Conservation (phyloP, 1,140 invertebrate genomes). For the Eriocheir sinensis region DNA sequence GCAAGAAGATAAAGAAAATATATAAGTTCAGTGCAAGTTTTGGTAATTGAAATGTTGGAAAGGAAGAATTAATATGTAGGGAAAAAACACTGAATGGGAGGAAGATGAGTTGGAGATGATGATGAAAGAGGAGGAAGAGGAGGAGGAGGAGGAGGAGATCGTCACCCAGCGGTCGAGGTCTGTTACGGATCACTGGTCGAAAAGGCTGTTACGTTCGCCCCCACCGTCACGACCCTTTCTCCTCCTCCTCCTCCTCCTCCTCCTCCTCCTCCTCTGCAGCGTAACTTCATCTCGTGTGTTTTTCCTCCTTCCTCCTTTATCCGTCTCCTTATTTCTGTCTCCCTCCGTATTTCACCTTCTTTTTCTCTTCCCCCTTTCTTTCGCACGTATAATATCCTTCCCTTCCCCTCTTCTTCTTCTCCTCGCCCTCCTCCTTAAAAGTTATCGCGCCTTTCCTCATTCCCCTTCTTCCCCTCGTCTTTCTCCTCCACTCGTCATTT, state of each 20-base stretch:
- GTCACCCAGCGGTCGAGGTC: not conserved
- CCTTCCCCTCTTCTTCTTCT: too few relatives aligned
- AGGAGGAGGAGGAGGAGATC: not conserved
- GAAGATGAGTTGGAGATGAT: not conserved
- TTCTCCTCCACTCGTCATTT: not conserved
- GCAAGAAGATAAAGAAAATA: not conserved
- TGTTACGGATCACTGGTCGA: constrained; percentile 1
- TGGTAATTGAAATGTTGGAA: not conserved
- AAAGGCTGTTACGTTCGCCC: constrained; percentile 10
- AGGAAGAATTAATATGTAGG: not conserved
- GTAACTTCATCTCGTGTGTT: too few relatives aligned
- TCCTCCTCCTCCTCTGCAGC: constrained; percentile 5
- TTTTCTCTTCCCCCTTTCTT: too few relatives aligned
- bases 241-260: not conserved
- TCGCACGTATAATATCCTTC: too few relatives aligned
- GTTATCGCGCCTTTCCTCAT: too few relatives aligned
- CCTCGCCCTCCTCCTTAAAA: too few relatives aligned
- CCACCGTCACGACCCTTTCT: not conserved
- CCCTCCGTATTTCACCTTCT: too few relatives aligned
- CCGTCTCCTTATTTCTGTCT: not conserved
- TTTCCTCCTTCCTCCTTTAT: too few relatives aligned
- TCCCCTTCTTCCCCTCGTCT: not conserved
- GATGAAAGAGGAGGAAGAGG: not conserved
- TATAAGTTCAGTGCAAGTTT: not conserved
- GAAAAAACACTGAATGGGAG: not conserved